Conservation (phyloP, 2,113 vertebrate genomes). For the western clawed frog (Xenopus tropicalis) region UCB_Xtro_10.0 CM004447.2:115795501-115796000, state of each 20-base stretch:
- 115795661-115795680: conserved; percentile 33
- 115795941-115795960: too few species aligned
- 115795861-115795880: conserved; percentile 72
- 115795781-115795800: conserved; percentile 77
- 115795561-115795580: conserved; percentile 63
- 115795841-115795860: conserved; percentile 84
- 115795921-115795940: too few species aligned
- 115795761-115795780: conserved; percentile 83
- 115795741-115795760: conserved; percentile 47
- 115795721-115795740: conserved; percentile 41
- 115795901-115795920: background rate
- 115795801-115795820: conserved; percentile 75
- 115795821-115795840: conserved; percentile 77
- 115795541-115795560: conserved; percentile 55
- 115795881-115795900: background rate
- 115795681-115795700: conserved; percentile 42
- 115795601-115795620: conserved; percentile 28
- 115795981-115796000: too few species aligned
- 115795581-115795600: conserved; percentile 55
- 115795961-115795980: too few species aligned
- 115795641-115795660: conserved; percentile 47
- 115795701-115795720: conserved; percentile 44
- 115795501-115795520: conserved; percentile 67
- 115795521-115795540: conserved; percentile 59
- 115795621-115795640: conserved; percentile 33